Percentiles rank a stretch among this genome's conserved stretches.
Conservation (phyloP, 2,113 vertebrate genomes). For the Crotophaga sulcirostris region DNA sequence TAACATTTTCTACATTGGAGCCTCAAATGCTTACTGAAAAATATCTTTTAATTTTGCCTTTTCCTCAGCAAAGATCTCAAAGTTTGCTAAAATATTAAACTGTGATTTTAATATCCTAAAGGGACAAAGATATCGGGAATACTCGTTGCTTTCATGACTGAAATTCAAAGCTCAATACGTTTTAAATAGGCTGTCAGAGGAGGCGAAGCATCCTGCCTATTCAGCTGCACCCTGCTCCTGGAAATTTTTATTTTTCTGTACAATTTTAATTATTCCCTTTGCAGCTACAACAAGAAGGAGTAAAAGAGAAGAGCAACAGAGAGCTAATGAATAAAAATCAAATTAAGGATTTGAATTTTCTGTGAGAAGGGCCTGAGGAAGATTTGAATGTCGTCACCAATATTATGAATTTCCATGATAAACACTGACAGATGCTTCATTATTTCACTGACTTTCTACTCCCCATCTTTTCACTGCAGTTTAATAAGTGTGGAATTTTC, state of each 20-base stretch:
- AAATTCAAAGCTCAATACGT: background rate
- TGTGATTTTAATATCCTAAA: background rate
- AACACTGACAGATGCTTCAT: background rate
- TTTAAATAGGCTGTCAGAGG: background rate
- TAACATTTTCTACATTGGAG: background rate
- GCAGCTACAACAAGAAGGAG: background rate
- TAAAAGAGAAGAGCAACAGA: background rate
- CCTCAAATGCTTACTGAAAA: background rate
- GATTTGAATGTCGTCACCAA: background rate
- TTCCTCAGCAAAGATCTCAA: background rate
- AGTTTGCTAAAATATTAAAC: background rate
- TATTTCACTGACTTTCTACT: background rate
- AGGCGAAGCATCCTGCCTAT: background rate
- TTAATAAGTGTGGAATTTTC: background rate
- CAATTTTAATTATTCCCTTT: conserved; percentile 25
- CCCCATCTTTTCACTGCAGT: background rate
- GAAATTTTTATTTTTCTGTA: background rate
- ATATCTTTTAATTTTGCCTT: background rate
- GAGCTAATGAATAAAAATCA: conserved; percentile 15
- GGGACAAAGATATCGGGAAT: background rate
- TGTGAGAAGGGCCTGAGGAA: background rate
- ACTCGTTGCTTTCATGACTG: background rate
- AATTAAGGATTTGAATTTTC: background rate
- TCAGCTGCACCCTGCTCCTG: conserved; percentile 8
- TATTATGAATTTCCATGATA: background rate